phyloP scores from a whole-genome alignment of 2,888 invertebrate genomes.

The Ophion slaviceki region DNA sequence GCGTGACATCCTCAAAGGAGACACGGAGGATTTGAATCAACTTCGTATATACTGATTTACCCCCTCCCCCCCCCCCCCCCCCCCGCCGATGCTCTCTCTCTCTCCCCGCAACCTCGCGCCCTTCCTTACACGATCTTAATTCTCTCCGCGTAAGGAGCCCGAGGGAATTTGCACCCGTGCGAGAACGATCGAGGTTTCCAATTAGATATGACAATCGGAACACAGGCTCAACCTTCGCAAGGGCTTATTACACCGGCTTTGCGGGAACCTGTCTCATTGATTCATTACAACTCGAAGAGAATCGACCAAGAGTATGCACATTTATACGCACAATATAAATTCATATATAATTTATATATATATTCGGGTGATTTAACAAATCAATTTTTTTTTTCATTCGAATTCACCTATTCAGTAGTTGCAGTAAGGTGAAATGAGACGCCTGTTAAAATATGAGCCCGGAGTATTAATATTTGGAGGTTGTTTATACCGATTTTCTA shows the following conservation, averaged over 20 bases:
- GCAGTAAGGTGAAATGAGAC: too few species aligned
- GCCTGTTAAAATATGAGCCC: too few species aligned
- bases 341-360: too few species aligned
- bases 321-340: neutral
- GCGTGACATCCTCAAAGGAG: neutral
- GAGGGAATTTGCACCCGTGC: slow-evolving; percentile 29
- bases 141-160: neutral
- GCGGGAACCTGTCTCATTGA: slow-evolving; percentile 65
- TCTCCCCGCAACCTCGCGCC: neutral
- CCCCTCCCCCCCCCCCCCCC: slow-evolving; percentile 12
- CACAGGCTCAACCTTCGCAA: slow-evolving; percentile 44
- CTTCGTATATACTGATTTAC: slow-evolving; percentile 31
- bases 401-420: too few species aligned
- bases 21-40: slow-evolving; percentile 31
- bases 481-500: too few species aligned
- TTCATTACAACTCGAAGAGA: slow-evolving; percentile 64
- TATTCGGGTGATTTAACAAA: too few species aligned
- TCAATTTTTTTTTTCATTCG: too few species aligned
- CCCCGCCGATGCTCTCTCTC: neutral
- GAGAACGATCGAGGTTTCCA: slow-evolving; percentile 60
- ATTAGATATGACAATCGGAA: slow-evolving; percentile 68
- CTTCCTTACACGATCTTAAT: slow-evolving; percentile 27
- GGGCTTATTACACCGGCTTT: slow-evolving; percentile 64
- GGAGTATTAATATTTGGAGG: too few species aligned
- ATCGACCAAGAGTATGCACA: slow-evolving; percentile 40